Base-by-base conservation (phyloP, 2,797 vertebrate species). In the Schizopygopsis pylzovi region DNA sequence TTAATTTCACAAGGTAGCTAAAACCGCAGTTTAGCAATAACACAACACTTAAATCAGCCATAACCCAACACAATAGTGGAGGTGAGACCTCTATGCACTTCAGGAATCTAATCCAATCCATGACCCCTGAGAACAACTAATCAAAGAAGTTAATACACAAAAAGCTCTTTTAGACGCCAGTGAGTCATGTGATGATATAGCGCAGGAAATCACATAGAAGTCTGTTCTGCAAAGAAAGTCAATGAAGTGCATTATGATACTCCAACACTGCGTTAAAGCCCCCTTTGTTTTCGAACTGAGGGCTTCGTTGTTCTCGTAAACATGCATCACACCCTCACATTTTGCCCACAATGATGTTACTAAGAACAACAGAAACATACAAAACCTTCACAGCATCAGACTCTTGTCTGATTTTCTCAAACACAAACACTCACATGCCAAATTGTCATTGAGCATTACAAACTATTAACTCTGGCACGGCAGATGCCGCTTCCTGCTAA, bases 241-340 rank as follows among this genome's bases (percentile, higher is more conserved):
- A 85, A 85, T 80, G 78, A 65, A 85, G 84, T 65, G 84, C 68
- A 61, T 85, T 85, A 71, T 85, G 68, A 79, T 16, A 43, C 63
- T 70, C 11, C 18, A 45, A 85, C 43, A 81, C 68, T 68, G 28
- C 8, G 11, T 20, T 81, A 45, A 80, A 45, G 49, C 78, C 54
- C 41, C 18, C 43, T 73, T 33, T 63, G 54, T 81, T 77, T 76
- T 49, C 25, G 6, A 73, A 85, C 76, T 47, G 41, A 85, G 67
- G n/a, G 41, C 43, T 72, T 43, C 33, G 25, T 81, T 73, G 77
- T 85, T 85, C 67, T 54, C n/a, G 1, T 9, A 10, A 70, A 85
- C 49, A 61, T 70, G 25, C 25, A 79, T 71, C 83, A 47, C 8
- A 47, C 8, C 68, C 70, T 79, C 39, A 37, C 49, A 79, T 79